These are phyloP conservation scores for Rhagophthalmus giganteus DNA, from an alignment of 2,888 invertebrate species.

Conservation along the genomic window DNA sequence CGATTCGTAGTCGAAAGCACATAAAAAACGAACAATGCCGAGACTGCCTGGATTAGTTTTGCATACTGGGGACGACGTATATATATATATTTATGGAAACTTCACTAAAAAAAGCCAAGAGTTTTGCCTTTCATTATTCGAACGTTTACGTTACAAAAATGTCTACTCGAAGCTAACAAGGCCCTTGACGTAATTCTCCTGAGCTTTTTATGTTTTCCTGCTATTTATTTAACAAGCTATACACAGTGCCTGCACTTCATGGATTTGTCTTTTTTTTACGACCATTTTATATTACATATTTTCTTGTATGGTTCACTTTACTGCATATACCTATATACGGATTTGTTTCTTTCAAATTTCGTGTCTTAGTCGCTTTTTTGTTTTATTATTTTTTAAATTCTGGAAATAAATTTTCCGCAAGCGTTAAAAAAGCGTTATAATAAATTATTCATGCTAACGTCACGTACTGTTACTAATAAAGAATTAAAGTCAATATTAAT, in stretches of 20 bases:
- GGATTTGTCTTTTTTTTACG: slow-evolving; percentile 5
- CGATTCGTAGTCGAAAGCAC: too few species aligned
- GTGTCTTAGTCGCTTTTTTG: neutral
- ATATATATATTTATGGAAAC: too few species aligned
- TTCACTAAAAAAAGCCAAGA: too few species aligned
- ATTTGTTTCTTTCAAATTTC: neutral
- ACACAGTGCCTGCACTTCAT: slow-evolving; percentile 6
- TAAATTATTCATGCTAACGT: too few species aligned
- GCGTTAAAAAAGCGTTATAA: neutral
- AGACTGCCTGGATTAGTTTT: too few species aligned
- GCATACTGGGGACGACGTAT: too few species aligned
- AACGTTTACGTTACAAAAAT: slow-evolving; percentile 13
- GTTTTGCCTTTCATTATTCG: slow-evolving; percentile 6
- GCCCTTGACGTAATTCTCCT: slow-evolving; percentile 15
- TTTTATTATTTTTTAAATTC: too few species aligned
- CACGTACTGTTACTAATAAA: too few species aligned
- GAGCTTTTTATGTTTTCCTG: slow-evolving; percentile 11
- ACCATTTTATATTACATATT: neutral
- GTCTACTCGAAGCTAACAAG: slow-evolving; percentile 13
- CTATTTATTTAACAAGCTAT: slow-evolving; percentile 16
- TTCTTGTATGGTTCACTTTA: too few species aligned
- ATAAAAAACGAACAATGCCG: too few species aligned
- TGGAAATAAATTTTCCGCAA: too few species aligned
- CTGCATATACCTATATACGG: neutral
- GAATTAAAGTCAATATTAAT: too few species aligned